phyloP scores from a whole-genome alignment of 2,888 invertebrate genomes.

The Polymixis lichenea region DNA sequence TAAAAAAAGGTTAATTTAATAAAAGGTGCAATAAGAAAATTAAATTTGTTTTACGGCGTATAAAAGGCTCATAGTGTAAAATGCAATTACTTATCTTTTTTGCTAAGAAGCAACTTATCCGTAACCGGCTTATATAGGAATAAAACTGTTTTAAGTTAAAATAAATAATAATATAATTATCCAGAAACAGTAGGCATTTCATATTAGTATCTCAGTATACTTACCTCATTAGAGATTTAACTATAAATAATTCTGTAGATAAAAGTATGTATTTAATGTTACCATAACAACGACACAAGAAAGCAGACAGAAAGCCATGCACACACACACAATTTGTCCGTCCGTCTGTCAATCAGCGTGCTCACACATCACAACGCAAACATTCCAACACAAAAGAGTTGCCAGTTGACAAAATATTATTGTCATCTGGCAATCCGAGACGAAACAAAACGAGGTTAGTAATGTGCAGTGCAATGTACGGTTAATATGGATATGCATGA shows the following conservation, averaged over 20 bases:
- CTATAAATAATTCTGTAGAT: slow-evolving; percentile 36
- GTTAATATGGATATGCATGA: slow-evolving; percentile 62
- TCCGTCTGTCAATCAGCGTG: slow-evolving; percentile 48
- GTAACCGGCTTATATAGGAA: background rate
- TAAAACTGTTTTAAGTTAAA: background rate
- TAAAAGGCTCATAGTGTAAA: background rate
- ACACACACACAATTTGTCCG: slow-evolving; percentile 44
- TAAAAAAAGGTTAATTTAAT: background rate
- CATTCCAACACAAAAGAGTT: slow-evolving; percentile 50
- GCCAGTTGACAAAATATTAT: slow-evolving; percentile 48
- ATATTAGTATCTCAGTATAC: slow-evolving; percentile 18
- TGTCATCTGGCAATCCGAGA: slow-evolving; percentile 46
- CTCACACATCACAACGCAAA: slow-evolving; percentile 51
- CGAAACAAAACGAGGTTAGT: slow-evolving; percentile 59
- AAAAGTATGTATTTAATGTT: slow-evolving; percentile 18
- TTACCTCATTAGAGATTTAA: slow-evolving; percentile 39
- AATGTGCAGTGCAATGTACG: slow-evolving; percentile 66
- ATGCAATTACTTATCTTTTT: background rate
- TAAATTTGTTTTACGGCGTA: background rate
- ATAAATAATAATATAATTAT: background rate
- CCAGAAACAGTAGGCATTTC: background rate
- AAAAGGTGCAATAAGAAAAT: background rate
- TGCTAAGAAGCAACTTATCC: slow-evolving; percentile 24
- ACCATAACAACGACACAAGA: slow-evolving; percentile 48
- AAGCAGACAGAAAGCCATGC: slow-evolving; percentile 63